A percentile compares a stretch with the other conserved stretches of the same genome.
Evolutionary conservation across 1,140 invertebrate genomes (phyloP).

Genomic region (Halesus radiatus): DNA sequence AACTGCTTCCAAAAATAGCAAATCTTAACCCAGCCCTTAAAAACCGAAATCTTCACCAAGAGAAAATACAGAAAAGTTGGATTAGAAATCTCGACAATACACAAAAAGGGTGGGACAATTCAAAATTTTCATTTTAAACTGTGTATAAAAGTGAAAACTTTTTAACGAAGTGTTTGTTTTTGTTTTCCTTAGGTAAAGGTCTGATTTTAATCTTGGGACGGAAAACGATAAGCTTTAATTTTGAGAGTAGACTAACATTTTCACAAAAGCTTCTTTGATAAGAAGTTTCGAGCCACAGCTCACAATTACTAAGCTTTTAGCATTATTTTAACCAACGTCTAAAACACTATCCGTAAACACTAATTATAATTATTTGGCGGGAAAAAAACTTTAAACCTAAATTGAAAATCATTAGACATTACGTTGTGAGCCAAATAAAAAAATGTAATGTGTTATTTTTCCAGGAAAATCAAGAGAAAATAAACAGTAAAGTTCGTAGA

Average conservation of each 20-base stretch:
- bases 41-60: neutral
- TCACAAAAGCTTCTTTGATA: too few relatives aligned
- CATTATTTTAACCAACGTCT: too few relatives aligned
- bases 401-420: too few relatives aligned
- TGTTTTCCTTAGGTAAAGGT: neutral
- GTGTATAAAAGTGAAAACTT: neutral
- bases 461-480: too few relatives aligned
- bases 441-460: too few relatives aligned
- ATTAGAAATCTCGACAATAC: neutral
- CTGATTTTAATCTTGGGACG: slow-evolving; percentile 11
- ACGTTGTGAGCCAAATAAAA: too few relatives aligned
- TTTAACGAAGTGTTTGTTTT: neutral
- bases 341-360: too few relatives aligned
- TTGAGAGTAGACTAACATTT: neutral
- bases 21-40: neutral
- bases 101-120: neutral
- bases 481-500: too few relatives aligned
- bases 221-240: neutral
- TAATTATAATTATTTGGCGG: too few relatives aligned
- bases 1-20: slow-evolving; percentile 5
- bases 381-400: too few relatives aligned
- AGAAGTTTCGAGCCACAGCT: too few relatives aligned
- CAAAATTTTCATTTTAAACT: neutral
- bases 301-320: too few relatives aligned
- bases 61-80: neutral